Evolutionary conservation across 2,113 vertebrate species (phyloP), one percentile per base, ranked within the genome.

Genomic region (Ivindomyrus marchei): DNA sequence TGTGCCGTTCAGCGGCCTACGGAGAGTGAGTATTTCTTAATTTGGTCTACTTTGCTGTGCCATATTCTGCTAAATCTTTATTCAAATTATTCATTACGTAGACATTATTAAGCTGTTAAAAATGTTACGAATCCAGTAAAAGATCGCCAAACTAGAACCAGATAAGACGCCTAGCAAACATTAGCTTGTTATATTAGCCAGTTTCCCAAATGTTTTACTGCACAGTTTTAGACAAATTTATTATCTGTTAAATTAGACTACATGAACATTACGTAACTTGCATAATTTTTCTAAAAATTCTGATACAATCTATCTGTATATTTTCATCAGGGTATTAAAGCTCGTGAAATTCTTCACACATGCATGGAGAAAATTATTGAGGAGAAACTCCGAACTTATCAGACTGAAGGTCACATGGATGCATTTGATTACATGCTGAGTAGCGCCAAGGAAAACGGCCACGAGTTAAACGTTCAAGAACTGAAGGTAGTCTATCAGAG

Each of bases 291-390:
- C 4, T 13, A 7, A 7, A 42, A 19, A 6, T 19, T 36, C 3
- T 77, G 2, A 39, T 77, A 36, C 17, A 42, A 39, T 42, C 36
- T 19, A 31, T 70, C 50, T 49, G 46, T 80, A 77, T 70, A 77
- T 70, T 89, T 52, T 45, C n/a, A 88, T 3, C 80, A 99, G 98
- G 98, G 98, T 36, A 98, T 98, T 56, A 97, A 97, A 94, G 98
- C 98, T 56, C 95, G 98, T 88, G 96, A 99, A 91, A 96, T 94
- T 91, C 92, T 99, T 3, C 97, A 99, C 87, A 93, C 93, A 58
- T 95, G 97, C 94, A 97, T 99, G 97, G 97, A 98, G 93, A 97
- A 96, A 89, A 98, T 98, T 88, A 99, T 99, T 70, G 91, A 94
- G 89, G 97, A 99, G 90, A 99, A 99, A 92, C 94, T 98, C 91